A percentile compares a stretch with the other conserved stretches of the same genome.
These are phyloP conservation scores for Zosterops pallidus DNA, from an alignment of 2,113 vertebrate species.

Conservation along the genomic window DNA sequence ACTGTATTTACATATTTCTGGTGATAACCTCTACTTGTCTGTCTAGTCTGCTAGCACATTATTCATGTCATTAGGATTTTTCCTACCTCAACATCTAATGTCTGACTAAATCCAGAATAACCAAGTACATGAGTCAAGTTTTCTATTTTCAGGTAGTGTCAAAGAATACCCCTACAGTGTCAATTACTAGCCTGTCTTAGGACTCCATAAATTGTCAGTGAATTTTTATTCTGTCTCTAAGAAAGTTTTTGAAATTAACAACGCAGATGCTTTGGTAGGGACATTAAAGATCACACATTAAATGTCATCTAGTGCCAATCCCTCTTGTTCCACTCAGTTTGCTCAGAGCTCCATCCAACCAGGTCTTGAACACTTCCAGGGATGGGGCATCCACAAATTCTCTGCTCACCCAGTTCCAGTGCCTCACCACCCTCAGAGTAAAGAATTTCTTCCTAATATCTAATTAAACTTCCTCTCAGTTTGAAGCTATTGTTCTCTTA, in stretches of 20 bases:
- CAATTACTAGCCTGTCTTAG: neutral
- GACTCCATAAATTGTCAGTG: neutral
- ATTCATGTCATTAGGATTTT: conserved; percentile 1
- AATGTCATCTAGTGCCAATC: neutral
- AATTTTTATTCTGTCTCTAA: neutral
- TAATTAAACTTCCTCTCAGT: neutral
- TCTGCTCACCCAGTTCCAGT: neutral
- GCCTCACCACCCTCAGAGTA: neutral
- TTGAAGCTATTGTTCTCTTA: neutral
- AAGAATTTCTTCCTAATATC: neutral
- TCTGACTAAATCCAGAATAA: neutral
- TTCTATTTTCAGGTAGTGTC: conserved; percentile 6
- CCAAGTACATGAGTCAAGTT: conserved; percentile 7
- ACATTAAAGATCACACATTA: neutral
- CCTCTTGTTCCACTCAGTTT: rapidly evolving
- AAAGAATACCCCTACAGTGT: neutral
- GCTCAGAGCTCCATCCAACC: neutral
- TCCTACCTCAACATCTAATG: conserved; percentile 24
- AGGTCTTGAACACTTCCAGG: neutral
- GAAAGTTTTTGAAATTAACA: neutral
- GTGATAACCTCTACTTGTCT: conserved; percentile 37
- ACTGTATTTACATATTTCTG: neutral
- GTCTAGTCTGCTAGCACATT: conserved; percentile 38
- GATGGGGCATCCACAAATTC: neutral
- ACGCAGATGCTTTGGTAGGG: neutral